These are phyloP conservation scores for Turritopsis rubra DNA, from an alignment of 30 jellyfish, hydroid and myxozoan species.

Conservation along the genomic window DNA sequence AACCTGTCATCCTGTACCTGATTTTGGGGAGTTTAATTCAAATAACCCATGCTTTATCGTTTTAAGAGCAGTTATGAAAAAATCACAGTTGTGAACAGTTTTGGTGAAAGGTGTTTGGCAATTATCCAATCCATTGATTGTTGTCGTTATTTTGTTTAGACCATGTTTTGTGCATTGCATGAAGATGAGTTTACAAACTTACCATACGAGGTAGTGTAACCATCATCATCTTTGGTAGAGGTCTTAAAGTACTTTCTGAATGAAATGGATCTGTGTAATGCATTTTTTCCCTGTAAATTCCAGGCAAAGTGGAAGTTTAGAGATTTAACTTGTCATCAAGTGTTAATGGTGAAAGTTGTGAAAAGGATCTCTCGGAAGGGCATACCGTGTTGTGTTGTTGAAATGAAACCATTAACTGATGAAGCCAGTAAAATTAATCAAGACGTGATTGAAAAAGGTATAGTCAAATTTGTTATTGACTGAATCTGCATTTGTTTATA, in stretches of 20 bases:
- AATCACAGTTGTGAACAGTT: too few species aligned
- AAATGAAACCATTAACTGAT: not conserved
- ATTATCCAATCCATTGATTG: too few species aligned
- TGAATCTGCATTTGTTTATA: too few species aligned
- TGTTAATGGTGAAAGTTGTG: not conserved
- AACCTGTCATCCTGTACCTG: too few species aligned
- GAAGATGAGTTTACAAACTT: not conserved
- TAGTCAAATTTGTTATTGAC: not conserved
- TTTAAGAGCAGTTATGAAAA: too few species aligned
- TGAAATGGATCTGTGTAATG: not conserved
- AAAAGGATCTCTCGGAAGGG: not conserved
- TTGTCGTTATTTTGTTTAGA: constrained; percentile 2
- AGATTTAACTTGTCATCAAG: constrained; percentile 10
- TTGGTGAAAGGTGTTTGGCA: too few species aligned
- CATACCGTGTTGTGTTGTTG: not conserved
- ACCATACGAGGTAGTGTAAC: constrained; percentile 14
- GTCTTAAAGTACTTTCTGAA: not conserved
- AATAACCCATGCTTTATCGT: too few species aligned
- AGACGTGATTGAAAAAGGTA: constrained; percentile 9
- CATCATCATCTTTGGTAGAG: not conserved
- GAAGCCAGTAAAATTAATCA: not conserved
- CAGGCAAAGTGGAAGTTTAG: constrained; percentile 21
- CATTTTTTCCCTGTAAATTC: not conserved
- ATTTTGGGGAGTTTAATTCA: too few species aligned
- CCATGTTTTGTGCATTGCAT: not conserved